Base-by-base conservation (phyloP, 2,113 vertebrate genomes). In the Cervus canadensis region DNA sequence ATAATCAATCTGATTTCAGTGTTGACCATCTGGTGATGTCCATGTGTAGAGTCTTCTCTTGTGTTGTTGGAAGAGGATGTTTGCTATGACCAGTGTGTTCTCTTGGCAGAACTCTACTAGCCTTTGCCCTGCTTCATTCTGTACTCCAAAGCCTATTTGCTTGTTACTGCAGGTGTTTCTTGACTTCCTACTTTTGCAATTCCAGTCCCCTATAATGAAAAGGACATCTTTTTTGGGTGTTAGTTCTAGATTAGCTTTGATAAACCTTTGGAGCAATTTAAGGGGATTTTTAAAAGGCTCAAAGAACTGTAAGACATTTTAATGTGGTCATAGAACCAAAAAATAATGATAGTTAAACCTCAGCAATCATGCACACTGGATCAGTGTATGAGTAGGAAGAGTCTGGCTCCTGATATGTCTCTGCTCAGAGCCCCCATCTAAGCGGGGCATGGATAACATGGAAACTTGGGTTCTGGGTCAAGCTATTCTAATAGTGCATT, bases 211-310 rank as follows among this genome's bases (percentile, higher is more conserved):
- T 71, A 21, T 33, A 71, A 71, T 11, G 17, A 71, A 67, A 71
- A 71, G 17, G n/a, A 36, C 2, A 5, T 71, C 16, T 67, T 67
- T 71, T 71, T 6, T 0, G 17, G n/a, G n/a, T 71, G 64, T 71
- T 71, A 36, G n/a, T 71, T 36, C 64, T 71, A 36, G 19, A 48
- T 4, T 89, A 67, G 79, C 92, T 96, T 95, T 26, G 83, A 40
- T 81, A 88, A 78, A 50, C 2, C 4, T 93, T 28, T 89, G 5
- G 2, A 30, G 16, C 89, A 15, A 64, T 17, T 87, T 67, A 50
- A 16, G 5, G 4, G 1, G 91, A 45, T 23, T 78, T 83, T n/a
- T 89, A 30, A 36, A 71, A 13, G 8, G 1, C 45, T 87, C 2
- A 93, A 64, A 48, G 10, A 95, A 56, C 48, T 56, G 1, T 36